Evolutionary conservation across 2,888 invertebrate genomes (phyloP), one percentile per base, ranked within the genome.

Genomic region (Chaetoderma sp.): DNA sequence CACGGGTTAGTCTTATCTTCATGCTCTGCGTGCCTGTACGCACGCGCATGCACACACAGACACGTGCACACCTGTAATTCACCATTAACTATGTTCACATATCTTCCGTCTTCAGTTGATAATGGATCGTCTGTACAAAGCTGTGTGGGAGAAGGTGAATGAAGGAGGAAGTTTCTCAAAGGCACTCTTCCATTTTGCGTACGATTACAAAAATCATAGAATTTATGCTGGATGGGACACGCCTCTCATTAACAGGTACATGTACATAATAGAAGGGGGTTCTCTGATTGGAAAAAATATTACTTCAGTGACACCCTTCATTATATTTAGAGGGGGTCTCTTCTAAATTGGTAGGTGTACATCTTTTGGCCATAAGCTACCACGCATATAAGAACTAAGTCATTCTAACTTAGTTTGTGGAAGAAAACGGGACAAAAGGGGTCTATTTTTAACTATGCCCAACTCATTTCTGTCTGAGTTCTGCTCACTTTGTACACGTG

Each of bases 91-190:
- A n/a, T n/a, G n/a, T n/a, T n/a, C n/a, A n/a, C n/a, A n/a, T n/a
- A n/a, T n/a, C n/a, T n/a, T 27, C 33, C 39, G 10, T 49, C 75
- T 78, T 8, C 88, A 96, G 94, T 89, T 98, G 59, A 97, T 99
- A 78, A 91, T 98, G 89, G 98, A 98, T 88, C 92, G 98, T 80
- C 94, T 99, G 83, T 96, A 96, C 83, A 99, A 99, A 88, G 95
- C 94, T 76, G 95, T 99, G 68, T 94, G 94, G 83, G 97, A 98
- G 82, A 96, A 95, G 86, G 94, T 98, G 59, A 85, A 86, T 56
- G 91, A 92, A 77, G 93, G 94, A 62, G 92, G 94, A 10, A 89
- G 90, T 49, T 89, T 96, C 67, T 91, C 92, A 63, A 91, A 92
- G 84, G 92, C 93, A 1, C 88, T 98, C 72, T 98, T 99, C 89